phyloP scores from a whole-genome alignment of 2,797 vertebrate species.

The Phrynocephalus guinanensis region DNA sequence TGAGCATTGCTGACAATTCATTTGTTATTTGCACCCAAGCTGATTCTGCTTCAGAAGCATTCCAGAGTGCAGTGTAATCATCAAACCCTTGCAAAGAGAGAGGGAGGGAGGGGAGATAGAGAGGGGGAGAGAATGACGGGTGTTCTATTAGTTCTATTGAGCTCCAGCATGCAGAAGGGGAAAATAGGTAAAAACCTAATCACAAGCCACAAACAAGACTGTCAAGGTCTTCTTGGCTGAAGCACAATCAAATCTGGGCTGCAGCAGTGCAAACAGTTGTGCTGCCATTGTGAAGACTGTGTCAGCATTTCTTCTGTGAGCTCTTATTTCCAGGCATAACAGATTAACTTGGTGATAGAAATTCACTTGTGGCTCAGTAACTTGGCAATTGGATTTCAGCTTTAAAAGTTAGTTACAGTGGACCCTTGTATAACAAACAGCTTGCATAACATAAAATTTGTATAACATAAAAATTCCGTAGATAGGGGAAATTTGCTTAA shows the following conservation, averaged over 20 bases:
- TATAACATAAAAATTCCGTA: too few relatives aligned
- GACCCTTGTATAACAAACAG: too few relatives aligned
- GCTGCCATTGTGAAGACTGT: slow-evolving; percentile 16
- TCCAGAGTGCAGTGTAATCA: neutral
- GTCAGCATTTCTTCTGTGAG: slow-evolving; percentile 21
- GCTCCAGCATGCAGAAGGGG: slow-evolving; percentile 18
- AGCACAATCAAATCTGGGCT: neutral
- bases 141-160: slow-evolving; percentile 20
- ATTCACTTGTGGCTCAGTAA: neutral
- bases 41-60: slow-evolving; percentile 3
- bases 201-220: neutral
- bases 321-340: slow-evolving; percentile 48
- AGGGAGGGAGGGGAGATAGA: too few relatives aligned
- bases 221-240: slow-evolving; percentile 49
- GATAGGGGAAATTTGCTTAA: too few relatives aligned
- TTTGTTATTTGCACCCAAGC: slow-evolving; percentile 19
- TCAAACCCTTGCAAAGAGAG: slow-evolving; percentile 5
- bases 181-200: neutral
- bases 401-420: neutral
- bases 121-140: too few relatives aligned
- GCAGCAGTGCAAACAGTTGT: slow-evolving; percentile 31
- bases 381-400: slow-evolving; percentile 10
- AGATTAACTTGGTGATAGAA: slow-evolving; percentile 17
- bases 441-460: too few relatives aligned
- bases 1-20: slow-evolving; percentile 3